phyloP scores from a whole-genome alignment of 2,888 invertebrate species.

The Drosophila tripunctata region DNA sequence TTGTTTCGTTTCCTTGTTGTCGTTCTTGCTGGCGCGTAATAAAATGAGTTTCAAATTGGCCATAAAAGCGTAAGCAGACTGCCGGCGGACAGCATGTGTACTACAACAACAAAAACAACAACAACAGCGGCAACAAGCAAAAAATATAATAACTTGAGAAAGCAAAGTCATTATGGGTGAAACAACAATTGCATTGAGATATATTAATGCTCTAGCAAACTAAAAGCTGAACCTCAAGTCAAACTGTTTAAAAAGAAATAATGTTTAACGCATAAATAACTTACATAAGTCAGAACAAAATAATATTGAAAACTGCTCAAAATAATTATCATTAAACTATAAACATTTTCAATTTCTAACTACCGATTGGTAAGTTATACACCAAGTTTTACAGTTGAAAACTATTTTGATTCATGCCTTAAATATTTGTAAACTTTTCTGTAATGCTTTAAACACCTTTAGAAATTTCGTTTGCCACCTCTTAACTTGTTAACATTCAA shows the following conservation, averaged over 20 bases:
- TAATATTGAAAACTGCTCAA: not conserved
- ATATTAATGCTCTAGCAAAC: conserved; percentile 33
- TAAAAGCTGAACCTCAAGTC: not conserved
- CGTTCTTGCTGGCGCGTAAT: conserved; percentile 37
- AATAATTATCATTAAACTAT: no score
- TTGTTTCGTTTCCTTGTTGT: not conserved
- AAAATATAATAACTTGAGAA: conserved; percentile 23
- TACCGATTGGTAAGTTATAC: no score
- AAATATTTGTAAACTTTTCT: no score
- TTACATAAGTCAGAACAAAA: not conserved
- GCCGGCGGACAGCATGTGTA: conserved; percentile 21
- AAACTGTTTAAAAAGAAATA: not conserved
- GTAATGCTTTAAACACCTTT: no score
- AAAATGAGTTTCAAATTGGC: conserved; percentile 79
- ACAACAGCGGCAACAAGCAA: conserved; percentile 14
- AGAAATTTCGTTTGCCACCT: no score
- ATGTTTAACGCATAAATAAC: not conserved
- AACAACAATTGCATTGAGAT: conserved; percentile 18
- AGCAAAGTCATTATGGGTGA: conserved; percentile 35
- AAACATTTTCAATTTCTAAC: no score
- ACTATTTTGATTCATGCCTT: no score
- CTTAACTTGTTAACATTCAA: no score
- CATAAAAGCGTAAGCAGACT: conserved; percentile 61
- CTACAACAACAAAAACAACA: conserved; percentile 18
- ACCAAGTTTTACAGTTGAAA: no score